phyloP scores from a whole-genome alignment of 2,797 vertebrate species.

The Pangasius mekongensis region DNA sequence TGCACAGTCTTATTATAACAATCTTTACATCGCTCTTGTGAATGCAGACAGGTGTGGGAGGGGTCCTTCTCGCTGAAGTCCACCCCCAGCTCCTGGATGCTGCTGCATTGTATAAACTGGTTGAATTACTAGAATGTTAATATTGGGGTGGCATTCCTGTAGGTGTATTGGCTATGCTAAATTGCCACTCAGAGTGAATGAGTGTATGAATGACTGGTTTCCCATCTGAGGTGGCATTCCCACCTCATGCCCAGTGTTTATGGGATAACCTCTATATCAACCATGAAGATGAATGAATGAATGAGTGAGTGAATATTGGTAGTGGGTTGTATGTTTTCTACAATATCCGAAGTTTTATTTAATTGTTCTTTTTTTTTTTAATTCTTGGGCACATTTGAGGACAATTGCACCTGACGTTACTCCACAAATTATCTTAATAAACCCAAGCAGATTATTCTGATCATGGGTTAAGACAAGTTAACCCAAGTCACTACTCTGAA shows the following conservation, averaged over 20 bases:
- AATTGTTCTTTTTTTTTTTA: no score
- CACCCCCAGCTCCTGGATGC: neutral
- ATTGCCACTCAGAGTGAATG: neutral
- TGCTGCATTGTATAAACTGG: neutral
- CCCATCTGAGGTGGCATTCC: neutral
- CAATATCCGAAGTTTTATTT: neutral
- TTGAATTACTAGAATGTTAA: neutral
- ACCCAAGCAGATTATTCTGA: slow-evolving; percentile 6
- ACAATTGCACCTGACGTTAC: neutral
- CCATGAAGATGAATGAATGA: neutral
- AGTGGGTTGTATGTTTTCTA: neutral
- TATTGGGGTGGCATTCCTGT: neutral
- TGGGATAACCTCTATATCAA: neutral
- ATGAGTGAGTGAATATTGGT: neutral
- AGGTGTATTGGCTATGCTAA: neutral
- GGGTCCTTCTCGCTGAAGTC: neutral
- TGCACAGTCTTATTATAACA: neutral
- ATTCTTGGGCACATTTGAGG: neutral
- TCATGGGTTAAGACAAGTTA: slow-evolving; percentile 36
- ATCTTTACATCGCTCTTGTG: neutral
- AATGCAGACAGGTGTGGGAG: neutral
- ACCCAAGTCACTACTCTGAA: neutral
- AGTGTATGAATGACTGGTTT: neutral
- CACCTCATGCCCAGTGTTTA: neutral
- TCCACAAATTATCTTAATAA: slow-evolving; percentile 35